Percentiles rank a stretch among this genome's conserved stretches.
Conservation (phyloP, 1,140 invertebrate genomes). For the Micrasema longulum region DNA sequence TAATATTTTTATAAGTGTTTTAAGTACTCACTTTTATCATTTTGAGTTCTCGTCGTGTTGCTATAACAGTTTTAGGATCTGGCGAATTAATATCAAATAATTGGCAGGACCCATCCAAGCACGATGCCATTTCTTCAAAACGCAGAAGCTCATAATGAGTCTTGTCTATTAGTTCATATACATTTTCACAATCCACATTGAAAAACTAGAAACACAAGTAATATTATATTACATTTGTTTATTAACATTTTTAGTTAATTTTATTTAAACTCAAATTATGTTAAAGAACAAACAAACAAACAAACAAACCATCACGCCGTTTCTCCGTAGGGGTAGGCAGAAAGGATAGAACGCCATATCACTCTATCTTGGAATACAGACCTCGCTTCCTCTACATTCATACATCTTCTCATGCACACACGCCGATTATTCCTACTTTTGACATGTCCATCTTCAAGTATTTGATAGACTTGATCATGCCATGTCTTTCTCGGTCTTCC, state of each 20-base stretch:
- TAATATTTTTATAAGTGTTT: neutral
- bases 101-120: slow-evolving; percentile 78
- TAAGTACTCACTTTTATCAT: slow-evolving; percentile 72
- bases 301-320: too few species aligned
- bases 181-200: slow-evolving; percentile 77
- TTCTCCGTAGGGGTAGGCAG: too few species aligned
- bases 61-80: slow-evolving; percentile 83
- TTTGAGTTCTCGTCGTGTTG: slow-evolving; percentile 81
- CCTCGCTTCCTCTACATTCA: too few species aligned
- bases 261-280: neutral
- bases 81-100: slow-evolving; percentile 89
- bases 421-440: too few species aligned
- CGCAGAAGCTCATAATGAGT: slow-evolving; percentile 75
- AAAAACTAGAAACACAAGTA: slow-evolving; percentile 68
- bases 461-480: too few species aligned
- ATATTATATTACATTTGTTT: neutral
- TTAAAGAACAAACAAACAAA: neutral
- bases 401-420: too few species aligned
- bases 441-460: too few species aligned
- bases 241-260: neutral
- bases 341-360: too few species aligned
- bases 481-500: too few species aligned
- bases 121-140: slow-evolving; percentile 78
- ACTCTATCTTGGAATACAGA: too few species aligned
- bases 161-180: slow-evolving; percentile 82